Evolutionary conservation across 2,113 vertebrate species (phyloP).

Genomic region (Antechinus stuartii): DNA sequence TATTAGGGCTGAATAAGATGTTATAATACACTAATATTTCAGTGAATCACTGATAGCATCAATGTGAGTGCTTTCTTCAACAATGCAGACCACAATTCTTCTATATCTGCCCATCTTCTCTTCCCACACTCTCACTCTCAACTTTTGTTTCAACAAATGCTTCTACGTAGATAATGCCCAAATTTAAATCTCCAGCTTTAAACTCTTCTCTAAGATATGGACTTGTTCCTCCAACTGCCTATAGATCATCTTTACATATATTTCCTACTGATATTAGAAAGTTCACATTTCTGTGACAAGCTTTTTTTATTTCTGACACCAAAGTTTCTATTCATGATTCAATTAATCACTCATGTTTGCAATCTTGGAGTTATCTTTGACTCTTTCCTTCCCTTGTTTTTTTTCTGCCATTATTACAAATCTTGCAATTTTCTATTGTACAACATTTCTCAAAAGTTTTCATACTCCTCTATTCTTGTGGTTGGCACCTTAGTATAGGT

Average conservation of each 20-base stretch:
- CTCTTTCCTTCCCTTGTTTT: background rate
- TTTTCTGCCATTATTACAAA: background rate
- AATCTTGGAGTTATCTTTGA: background rate
- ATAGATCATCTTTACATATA: background rate
- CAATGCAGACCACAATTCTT: background rate
- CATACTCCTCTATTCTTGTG: background rate
- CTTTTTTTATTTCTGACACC: background rate
- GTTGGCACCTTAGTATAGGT: background rate
- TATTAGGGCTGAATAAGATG: background rate
- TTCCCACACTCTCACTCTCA: background rate
- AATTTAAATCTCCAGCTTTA: background rate
- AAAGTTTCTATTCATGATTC: background rate
- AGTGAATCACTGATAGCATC: background rate
- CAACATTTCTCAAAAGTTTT: background rate
- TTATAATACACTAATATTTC: background rate
- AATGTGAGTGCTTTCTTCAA: background rate
- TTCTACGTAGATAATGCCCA: background rate
- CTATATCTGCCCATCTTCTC: background rate
- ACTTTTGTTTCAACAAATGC: background rate
- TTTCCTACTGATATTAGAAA: background rate
- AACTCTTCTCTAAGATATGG: background rate
- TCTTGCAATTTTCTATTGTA: background rate
- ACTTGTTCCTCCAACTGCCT: background rate
- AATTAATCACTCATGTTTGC: background rate
- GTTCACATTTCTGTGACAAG: background rate